Base-by-base conservation (phyloP, 92 coral and sea anemone genomes). In the Porites evermanni region DNA sequence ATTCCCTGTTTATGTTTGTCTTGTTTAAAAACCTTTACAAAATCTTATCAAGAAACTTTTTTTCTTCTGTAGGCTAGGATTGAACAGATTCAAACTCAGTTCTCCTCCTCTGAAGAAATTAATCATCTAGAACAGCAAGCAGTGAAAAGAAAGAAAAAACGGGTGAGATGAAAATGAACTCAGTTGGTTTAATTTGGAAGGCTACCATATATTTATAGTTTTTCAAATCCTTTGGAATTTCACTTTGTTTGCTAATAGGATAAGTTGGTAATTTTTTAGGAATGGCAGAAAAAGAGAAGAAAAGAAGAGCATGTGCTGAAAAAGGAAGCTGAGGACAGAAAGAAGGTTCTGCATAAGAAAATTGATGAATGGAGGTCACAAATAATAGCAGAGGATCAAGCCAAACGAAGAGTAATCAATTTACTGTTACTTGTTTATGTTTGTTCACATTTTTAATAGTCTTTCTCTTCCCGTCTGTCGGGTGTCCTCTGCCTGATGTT, bases 291-390 rank as follows among this genome's bases (percentile, higher is more conserved):
- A 64, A 93, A 85, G 64, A 81, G 88, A 56, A 80, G 88, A 53
- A 84, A 86, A 8, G 83, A 78, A 59, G 91, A 84, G 47, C 74
- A 85, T 18, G 13, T 50, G 1, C 82, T 74, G n/a, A 97, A 79
- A 79, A 65, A 65, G 82, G 96, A 93, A 53, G 75, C 90, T 60
- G 94, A 93, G 67, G 77, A 84, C 8, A 90, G 91, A 74, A 92
- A 88, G 69, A 88, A 75, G 66, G 77, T 69, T 24, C 63, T 93
- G 23, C 96, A 97, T 75, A 64, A 85, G 80, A 86, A 92, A 82
- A 97, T 97, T 77, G 98, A 97, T 90, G 88, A 88, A 12, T 92
- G 97, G 98, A 90, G 98, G 70, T 92, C 93, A 64, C 86, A 93
- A 81, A 86, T 85, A 52, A 90, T 86, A 64, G 97, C 96, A 23